Percentiles rank a stretch among this genome's conserved stretches.
Conservation (phyloP, 2,113 vertebrate species). For the Leucopternis melanops region DNA sequence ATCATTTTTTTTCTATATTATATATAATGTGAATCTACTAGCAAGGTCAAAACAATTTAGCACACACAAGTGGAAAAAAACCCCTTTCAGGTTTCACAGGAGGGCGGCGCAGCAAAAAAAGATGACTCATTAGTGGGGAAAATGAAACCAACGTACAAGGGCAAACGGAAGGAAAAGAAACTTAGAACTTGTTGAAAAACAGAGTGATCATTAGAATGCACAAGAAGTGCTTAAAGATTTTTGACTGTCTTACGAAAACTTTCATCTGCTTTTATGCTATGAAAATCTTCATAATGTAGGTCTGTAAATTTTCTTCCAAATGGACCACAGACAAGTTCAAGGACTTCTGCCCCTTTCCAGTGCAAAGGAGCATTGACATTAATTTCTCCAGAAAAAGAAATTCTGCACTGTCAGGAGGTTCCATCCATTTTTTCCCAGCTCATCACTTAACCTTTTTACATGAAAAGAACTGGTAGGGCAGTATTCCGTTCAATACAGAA, state of each 20-base stretch:
- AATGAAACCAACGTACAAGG: not conserved
- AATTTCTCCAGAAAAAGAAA: not conserved
- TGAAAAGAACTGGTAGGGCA: not conserved
- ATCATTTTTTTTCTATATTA: too few species aligned
- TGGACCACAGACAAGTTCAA: not conserved
- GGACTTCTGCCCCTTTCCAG: not conserved
- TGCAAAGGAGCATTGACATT: not conserved
- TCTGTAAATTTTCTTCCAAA: not conserved
- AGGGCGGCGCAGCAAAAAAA: not conserved
- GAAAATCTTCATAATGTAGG: not conserved
- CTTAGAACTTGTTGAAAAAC: not conserved
- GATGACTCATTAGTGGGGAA: not conserved
- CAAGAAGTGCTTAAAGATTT: not conserved
- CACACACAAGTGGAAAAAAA: not conserved
- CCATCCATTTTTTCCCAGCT: not conserved
- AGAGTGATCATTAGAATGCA: not conserved
- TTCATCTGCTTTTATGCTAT: not conserved
- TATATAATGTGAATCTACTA: not conserved
- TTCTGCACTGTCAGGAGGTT: not conserved
- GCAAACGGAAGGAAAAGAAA: not conserved
- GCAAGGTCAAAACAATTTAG: not conserved
- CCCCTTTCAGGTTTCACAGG: not conserved
- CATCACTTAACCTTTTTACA: not conserved
- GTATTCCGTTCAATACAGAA: not conserved
- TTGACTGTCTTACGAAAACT: accelerated